A percentile compares a stretch with the other conserved stretches of the same genome.
Evolutionary conservation across 1,140 invertebrate genomes (phyloP).

Genomic region (Zaprionus davidi): DNA sequence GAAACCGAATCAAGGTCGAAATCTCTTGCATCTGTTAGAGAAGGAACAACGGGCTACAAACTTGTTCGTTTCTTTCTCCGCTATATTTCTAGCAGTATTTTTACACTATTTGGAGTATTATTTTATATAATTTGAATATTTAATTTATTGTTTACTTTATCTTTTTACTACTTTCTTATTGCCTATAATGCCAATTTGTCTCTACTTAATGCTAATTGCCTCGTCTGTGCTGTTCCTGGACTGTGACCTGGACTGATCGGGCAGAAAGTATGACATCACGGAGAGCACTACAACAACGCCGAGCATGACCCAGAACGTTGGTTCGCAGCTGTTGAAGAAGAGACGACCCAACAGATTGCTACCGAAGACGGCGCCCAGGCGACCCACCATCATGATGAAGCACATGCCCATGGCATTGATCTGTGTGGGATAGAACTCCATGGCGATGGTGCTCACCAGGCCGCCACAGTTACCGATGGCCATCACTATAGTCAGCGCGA

Average conservation of each 20-base stretch:
- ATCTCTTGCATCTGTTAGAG: background rate
- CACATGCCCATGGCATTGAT: constrained; percentile 85
- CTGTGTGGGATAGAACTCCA: constrained; percentile 84
- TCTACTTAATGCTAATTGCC: constrained; percentile 16
- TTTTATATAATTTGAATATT: background rate
- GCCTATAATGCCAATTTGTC: background rate
- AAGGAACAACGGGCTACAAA: background rate
- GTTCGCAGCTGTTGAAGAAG: constrained; percentile 77
- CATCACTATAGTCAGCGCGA: constrained; percentile 71
- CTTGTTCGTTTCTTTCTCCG: background rate
- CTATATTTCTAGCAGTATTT: constrained; percentile 1
- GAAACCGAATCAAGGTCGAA: constrained; percentile 11
- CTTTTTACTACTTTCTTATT: too few relatives aligned
- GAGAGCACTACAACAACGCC: constrained; percentile 40
- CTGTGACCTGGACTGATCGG: constrained; percentile 44
- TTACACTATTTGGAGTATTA: background rate
- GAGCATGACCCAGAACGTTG: constrained; percentile 67
- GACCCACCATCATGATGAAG: constrained; percentile 84
- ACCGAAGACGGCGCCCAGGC: constrained; percentile 83
- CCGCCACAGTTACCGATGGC: constrained; percentile 82
- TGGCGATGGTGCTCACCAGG: constrained; percentile 80
- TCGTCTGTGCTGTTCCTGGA: constrained; percentile 1
- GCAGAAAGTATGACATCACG: constrained; percentile 55
- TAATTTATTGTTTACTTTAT: background rate
- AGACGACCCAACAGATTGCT: constrained; percentile 80